Base-by-base conservation (phyloP, 2,797 vertebrate genomes). In the Epinephelus malabaricus region DNA sequence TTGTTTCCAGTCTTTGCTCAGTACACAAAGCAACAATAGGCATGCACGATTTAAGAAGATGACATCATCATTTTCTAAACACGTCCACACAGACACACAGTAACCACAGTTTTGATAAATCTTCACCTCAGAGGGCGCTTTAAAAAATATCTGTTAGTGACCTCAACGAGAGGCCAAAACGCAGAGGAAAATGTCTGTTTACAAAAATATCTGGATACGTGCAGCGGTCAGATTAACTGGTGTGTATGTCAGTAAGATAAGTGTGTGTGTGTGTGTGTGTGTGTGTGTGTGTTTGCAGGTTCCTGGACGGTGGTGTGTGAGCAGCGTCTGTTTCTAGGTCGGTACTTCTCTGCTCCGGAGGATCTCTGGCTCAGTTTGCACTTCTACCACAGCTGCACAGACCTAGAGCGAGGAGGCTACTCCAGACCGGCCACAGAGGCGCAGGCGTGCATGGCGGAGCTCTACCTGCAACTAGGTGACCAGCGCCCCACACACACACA, bases 301-400 rank as follows among this genome's bases (percentile, higher is more conserved):
- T 51, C 30, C 30, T 91, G 92, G 86, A 69, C 66, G 0, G 59
- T 17, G 12, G 86, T 65, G 50, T 93, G 93, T 66, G 89, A 93
- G 23, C 84, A 85, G 58, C 92, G 87, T 58, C 73, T 94, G 38
- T 8, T 70, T 15, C 19, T 95, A 73, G 90, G 84, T 5, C 67
- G 0, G 7, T 92, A 64, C 67, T 95, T 95, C 85, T 84, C 82
- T 0, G 62, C 78, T 9, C 77, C 76, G 0, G 81, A 89, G 55
- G 94, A 95, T 34, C 12, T 62, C 14, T 93, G 87, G 92, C 80
- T 95, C 46, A 62, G 87, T 19, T 19, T 86, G n/a, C 82, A 93
- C 56, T 95, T 96, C 84, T 88, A 79, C 61, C 63, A 86, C 58
- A 84, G 88, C 72, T 88, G 93, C 56, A 75, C 88, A 0, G 66